phyloP scores from a whole-genome alignment of 2,888 invertebrate genomes.

The Aleiodes alternator region DNA sequence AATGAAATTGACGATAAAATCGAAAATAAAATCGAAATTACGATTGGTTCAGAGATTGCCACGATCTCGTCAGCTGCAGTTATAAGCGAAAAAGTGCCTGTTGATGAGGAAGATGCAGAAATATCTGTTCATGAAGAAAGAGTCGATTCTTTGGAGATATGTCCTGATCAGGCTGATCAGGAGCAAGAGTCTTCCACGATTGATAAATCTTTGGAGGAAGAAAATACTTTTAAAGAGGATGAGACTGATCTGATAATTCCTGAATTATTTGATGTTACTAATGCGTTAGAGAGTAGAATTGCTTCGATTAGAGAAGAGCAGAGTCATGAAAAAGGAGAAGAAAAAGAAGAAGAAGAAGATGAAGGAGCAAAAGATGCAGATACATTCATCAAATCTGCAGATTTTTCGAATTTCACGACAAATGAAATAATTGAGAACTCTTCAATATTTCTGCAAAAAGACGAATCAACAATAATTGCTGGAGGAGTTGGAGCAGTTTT shows the following conservation, averaged over 20 bases:
- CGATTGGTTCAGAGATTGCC: neutral
- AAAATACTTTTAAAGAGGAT: constrained; percentile 22
- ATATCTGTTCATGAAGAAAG: constrained; percentile 14
- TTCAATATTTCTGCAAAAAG: constrained; percentile 61
- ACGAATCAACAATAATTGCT: constrained; percentile 63
- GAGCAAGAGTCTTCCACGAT: constrained; percentile 14
- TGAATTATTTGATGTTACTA: constrained; percentile 61
- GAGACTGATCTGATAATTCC: constrained; percentile 62
- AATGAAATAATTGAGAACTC: constrained; percentile 55
- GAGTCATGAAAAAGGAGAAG: neutral
- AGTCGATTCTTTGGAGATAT: constrained; percentile 4
- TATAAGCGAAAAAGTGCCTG: too few species aligned
- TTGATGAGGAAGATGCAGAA: constrained; percentile 23
- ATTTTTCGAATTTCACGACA: constrained; percentile 43
- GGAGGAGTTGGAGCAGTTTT: neutral
- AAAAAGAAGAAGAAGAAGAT: constrained; percentile 23
- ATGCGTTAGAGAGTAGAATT: neutral
- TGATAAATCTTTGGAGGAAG: constrained; percentile 40
- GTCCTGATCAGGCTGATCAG: too few species aligned
- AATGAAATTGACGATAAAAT: too few species aligned
- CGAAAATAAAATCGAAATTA: constrained; percentile 35
- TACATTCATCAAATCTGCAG: neutral
- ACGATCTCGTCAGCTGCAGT: too few species aligned
- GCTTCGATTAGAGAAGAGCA: constrained; percentile 32
- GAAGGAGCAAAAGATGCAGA: neutral